Evolutionary conservation across 2,888 invertebrate genomes (phyloP).

Genomic region (Callyntrura sp.): DNA sequence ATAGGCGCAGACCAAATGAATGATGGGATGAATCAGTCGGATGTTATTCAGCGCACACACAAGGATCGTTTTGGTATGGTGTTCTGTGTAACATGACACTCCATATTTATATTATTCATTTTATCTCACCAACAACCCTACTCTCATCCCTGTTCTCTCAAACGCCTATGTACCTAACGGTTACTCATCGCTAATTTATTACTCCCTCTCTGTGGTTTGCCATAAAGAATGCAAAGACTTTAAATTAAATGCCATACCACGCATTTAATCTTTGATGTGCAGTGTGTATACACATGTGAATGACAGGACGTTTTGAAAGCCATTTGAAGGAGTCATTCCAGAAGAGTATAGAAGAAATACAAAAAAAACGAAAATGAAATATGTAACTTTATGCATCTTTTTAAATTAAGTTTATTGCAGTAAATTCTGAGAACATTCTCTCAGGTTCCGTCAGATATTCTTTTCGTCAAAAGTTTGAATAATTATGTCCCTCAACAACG

Average conservation of each 20-base stretch:
- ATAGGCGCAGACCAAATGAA: no score
- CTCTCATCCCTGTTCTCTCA: no score
- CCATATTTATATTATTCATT: slow-evolving; percentile 18
- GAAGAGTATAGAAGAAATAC: neutral
- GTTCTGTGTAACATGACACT: slow-evolving; percentile 2
- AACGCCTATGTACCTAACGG: neutral
- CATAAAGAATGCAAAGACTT: neutral
- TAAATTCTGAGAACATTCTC: no score
- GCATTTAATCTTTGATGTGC: neutral
- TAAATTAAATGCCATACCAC: neutral
- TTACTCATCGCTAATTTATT: slow-evolving; percentile 23
- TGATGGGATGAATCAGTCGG: no score
- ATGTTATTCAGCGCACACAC: no score
- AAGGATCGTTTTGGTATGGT: no score
- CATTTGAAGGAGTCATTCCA: slow-evolving; percentile 12
- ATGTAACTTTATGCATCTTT: neutral
- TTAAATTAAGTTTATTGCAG: no score
- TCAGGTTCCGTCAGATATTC: no score
- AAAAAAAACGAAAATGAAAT: neutral
- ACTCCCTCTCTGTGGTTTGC: slow-evolving; percentile 31
- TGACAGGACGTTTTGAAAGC: neutral
- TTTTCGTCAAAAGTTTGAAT: neutral
- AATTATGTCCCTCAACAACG: neutral
- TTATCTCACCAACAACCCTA: slow-evolving; percentile 6
- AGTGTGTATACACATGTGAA: neutral